Conservation (phyloP, 2,797 vertebrate genomes). For the Melanogrammus aeglefinus region DNA sequence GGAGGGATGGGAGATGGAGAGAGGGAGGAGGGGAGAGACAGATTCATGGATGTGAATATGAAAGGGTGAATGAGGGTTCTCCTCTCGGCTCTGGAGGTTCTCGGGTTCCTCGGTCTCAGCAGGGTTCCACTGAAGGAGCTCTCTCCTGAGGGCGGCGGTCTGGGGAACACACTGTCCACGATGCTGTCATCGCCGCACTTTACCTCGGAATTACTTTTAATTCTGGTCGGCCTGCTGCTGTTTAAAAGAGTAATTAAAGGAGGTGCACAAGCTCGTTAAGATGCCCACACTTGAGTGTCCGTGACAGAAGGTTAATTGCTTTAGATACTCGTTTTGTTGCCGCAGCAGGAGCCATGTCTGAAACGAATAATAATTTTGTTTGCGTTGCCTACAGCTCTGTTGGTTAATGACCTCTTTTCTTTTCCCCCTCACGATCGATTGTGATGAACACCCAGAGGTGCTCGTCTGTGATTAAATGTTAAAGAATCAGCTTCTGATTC, state of each 20-base stretch:
- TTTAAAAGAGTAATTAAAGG: slow-evolving; percentile 61
- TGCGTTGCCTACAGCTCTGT: slow-evolving; percentile 35
- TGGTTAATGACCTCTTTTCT: slow-evolving; percentile 29
- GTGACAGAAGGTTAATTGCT: slow-evolving; percentile 67
- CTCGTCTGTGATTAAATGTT: slow-evolving; percentile 2
- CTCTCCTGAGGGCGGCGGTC: slow-evolving; percentile 27
- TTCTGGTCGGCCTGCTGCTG: slow-evolving; percentile 24
- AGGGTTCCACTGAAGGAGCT: not conserved
- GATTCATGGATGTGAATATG: no score
- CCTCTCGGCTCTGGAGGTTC: no score
- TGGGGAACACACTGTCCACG: slow-evolving; percentile 12
- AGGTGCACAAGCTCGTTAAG: slow-evolving; percentile 47
- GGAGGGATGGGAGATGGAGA: no score
- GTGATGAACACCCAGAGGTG: slow-evolving; percentile 16
- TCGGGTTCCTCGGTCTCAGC: no score
- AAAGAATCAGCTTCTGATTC: not conserved
- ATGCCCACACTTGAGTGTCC: slow-evolving; percentile 47
- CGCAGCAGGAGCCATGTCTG: slow-evolving; percentile 25
- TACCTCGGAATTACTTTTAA: slow-evolving; percentile 59
- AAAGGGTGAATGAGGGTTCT: no score
- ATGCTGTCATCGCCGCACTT: slow-evolving; percentile 24
- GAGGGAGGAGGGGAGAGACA: not conserved
- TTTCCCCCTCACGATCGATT: slow-evolving; percentile 20
- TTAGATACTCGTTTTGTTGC: slow-evolving; percentile 37
- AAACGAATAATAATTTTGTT: slow-evolving; percentile 59